Conservation (phyloP, 2,888 invertebrate species). For the Nasonovia ribisnigri region DNA sequence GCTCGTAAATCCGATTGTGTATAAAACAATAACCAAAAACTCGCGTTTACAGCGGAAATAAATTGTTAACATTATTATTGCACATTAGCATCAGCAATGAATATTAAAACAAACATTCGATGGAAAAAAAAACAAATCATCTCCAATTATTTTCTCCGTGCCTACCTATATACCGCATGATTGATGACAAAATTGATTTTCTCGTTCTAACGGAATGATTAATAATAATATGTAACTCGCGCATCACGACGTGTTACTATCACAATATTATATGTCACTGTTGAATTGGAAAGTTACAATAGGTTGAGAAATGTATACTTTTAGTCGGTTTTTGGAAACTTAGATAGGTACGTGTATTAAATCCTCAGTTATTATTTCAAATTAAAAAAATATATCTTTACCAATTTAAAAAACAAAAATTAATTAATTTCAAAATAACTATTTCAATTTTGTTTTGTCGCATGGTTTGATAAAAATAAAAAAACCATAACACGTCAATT, state of each 20-base stretch:
- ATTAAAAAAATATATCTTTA: background rate
- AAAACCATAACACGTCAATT: background rate
- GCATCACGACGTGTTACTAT: background rate
- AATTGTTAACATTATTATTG: background rate
- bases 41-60: background rate
- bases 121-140: background rate
- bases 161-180: background rate
- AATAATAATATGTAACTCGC: background rate
- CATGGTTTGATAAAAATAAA: background rate
- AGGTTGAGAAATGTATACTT: background rate
- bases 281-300: background rate
- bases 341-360: background rate
- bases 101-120: background rate
- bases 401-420: background rate
- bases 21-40: background rate
- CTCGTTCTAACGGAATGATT: background rate
- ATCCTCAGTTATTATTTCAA: background rate
- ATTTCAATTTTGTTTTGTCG: background rate
- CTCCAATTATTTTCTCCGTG: conserved; percentile 10
- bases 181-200: background rate
- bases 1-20: background rate
- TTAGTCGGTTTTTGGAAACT: background rate
- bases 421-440: background rate
- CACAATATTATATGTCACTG: background rate
- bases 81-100: background rate